Base-by-base conservation (phyloP, 2,113 vertebrate species). In the Pseudorasbora parva region DNA sequence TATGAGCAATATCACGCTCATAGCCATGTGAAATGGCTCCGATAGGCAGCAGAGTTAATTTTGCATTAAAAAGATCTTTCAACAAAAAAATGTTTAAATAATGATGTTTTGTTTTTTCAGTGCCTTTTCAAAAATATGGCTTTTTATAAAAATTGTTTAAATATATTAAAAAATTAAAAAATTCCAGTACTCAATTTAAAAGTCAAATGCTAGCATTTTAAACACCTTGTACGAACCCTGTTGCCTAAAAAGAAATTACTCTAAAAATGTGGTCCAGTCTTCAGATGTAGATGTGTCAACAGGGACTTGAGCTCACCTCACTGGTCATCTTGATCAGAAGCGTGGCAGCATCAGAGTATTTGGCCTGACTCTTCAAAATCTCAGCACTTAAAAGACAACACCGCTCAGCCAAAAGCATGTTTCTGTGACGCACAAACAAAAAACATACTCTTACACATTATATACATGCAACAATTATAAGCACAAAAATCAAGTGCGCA, bases 241-340 rank as follows among this genome's bases (percentile, higher is more conserved):
- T 21, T 54, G 51, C 17, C 19, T 54, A 17, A 54, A 0, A 54
- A 54, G 30, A 41, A 19, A 66, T 19, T 84, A 25, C 57, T 37
- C 80, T 23, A 37, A 23, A 15, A 45, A 54, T 93, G 17, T 21
- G 14, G 27, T 76, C 1, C 45, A 21, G 23, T 0, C 5, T 8
- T 17, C 8, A 45, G 5, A 57, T 15, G 33, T 15, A 51, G 23
- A 62, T 15, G 2, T 7, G 27, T 33, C 62, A n/a, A 12, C 0
- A 15, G 19, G 23, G n/a, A 72, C 7, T 43, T 49, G 47, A 41
- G 9, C 92, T 92, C 93, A 99, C 98, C 97, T 99, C 98, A 81
- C 96, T 98, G 73, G 98, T 99, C 95, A 99, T 95, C 89, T 98
- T 96, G 87, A 99, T 99, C 77, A 99, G 94, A 41, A 99, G 96